phyloP scores from a whole-genome alignment of 2,113 vertebrate genomes.

The Geococcyx californianus region DNA sequence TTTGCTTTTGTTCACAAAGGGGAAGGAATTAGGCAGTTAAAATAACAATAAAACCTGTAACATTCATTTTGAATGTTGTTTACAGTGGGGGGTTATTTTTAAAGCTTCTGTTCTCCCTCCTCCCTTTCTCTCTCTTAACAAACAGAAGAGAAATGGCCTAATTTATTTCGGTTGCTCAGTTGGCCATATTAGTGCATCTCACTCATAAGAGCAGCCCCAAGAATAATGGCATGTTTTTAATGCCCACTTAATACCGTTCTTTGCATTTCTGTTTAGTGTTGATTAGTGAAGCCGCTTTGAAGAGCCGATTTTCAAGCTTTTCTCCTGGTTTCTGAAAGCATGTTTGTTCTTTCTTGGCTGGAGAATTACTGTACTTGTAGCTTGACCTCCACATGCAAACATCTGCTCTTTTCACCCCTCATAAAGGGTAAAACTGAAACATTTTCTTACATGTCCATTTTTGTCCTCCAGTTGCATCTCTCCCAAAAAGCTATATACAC shows the following conservation, averaged over 20 bases:
- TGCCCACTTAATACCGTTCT: neutral
- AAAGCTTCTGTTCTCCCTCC: constrained; percentile 3
- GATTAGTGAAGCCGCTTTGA: neutral
- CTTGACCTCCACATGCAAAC: constrained; percentile 36
- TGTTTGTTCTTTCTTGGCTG: constrained; percentile 5
- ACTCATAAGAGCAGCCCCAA: neutral
- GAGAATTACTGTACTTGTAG: neutral
- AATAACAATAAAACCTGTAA: constrained; percentile 21
- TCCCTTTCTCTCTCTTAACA: neutral
- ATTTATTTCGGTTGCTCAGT: neutral
- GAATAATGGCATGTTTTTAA: neutral
- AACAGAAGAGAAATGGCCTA: constrained; percentile 22
- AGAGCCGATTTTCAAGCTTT: neutral
- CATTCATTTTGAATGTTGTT: neutral
- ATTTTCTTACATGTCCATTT: neutral
- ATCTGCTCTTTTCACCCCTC: constrained; percentile 3
- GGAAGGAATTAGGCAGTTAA: neutral
- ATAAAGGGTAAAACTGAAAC: neutral
- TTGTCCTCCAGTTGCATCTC: neutral
- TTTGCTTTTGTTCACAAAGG: neutral
- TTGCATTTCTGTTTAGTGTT: neutral
- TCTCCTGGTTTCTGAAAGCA: neutral
- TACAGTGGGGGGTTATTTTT: neutral
- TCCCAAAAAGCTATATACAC: neutral
- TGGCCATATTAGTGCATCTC: constrained; percentile 13